These are phyloP conservation scores for Anas flavirostris DNA, from an alignment of 2,797 vertebrate species.

Conservation along the genomic window DNA sequence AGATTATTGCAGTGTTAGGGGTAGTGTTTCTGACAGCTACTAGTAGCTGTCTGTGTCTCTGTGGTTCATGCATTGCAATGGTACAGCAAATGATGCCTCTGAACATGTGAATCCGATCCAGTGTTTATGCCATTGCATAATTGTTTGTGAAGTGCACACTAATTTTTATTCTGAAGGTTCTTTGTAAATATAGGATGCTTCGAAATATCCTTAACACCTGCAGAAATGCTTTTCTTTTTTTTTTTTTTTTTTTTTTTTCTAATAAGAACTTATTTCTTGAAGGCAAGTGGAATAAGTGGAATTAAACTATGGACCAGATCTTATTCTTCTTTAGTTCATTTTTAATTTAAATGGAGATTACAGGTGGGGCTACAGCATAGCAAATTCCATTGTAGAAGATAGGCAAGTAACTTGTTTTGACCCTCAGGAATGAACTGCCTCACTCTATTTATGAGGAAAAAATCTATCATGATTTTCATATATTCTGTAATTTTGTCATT, in stretches of 20 bases:
- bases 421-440: not conserved
- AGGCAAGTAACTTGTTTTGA: not conserved
- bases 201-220: not conserved
- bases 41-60: not conserved
- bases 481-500: not conserved
- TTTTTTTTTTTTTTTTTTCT: too few relatives aligned
- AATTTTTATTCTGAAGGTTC: not conserved
- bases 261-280: not conserved
- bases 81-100: not conserved
- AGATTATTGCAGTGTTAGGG: not conserved
- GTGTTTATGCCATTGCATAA: not conserved
- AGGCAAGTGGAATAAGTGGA: not conserved
- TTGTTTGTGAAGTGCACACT: not conserved
- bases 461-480: not conserved
- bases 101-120: fast-evolving
- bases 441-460: not conserved
- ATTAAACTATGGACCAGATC: not conserved
- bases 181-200: not conserved
- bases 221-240: not conserved
- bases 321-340: not conserved
- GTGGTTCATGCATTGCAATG: not conserved
- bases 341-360: not conserved
- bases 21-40: not conserved
- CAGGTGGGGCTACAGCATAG: not conserved
- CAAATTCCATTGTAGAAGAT: not conserved